A percentile compares a stretch with the other conserved stretches of the same genome.
Evolutionary conservation across 37 sponge, comb jelly and placozoan species (phyloP).

Genomic region (Oscarella lobularis): DNA sequence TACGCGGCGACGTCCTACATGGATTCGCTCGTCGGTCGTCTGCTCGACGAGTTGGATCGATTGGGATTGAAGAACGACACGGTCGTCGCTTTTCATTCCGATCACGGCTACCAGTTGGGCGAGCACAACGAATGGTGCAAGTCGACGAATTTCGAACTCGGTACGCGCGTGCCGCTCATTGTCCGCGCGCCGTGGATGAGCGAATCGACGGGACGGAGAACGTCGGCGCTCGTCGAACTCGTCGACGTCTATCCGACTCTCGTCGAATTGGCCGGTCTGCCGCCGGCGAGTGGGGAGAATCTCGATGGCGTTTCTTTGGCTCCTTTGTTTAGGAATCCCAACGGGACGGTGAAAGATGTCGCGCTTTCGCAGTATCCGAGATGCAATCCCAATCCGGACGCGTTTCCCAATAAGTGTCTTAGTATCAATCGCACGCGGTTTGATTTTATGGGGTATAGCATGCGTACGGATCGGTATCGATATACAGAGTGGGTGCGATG

Average conservation of each 20-base stretch:
- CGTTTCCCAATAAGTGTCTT: too few relatives aligned
- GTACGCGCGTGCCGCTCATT: conserved; percentile 35
- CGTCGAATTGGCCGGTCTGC: conserved; percentile 12
- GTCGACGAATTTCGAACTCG: conserved; percentile 37
- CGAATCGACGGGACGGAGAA: conserved; percentile 13
- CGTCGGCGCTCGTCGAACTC: conserved; percentile 20
- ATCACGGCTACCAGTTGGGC: conserved; percentile 41
- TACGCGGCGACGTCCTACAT: conserved; percentile 25
- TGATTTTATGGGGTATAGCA: conserved; percentile 32
- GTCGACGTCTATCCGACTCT: conserved; percentile 31
- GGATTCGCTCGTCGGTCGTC: conserved; percentile 22
- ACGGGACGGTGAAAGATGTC: conserved; percentile 16
- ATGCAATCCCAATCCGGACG: background rate
- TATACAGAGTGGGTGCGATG: conserved; percentile 29
- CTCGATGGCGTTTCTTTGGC: conserved; percentile 15
- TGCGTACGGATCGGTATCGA: conserved; percentile 20
- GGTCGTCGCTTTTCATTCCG: conserved; percentile 21
- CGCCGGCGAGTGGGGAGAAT: background rate
- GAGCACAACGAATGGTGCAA: conserved; percentile 19
- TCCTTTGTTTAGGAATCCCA: conserved; percentile 15
- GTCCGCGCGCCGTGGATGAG: conserved; percentile 21
- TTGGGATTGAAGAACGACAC: conserved; percentile 19
- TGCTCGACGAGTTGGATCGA: conserved; percentile 14
- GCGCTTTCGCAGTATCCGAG: conserved; percentile 32
- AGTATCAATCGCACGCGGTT: background rate